Conservation (phyloP, 2,888 invertebrate species). For the Polyommatus iphigenia region DNA sequence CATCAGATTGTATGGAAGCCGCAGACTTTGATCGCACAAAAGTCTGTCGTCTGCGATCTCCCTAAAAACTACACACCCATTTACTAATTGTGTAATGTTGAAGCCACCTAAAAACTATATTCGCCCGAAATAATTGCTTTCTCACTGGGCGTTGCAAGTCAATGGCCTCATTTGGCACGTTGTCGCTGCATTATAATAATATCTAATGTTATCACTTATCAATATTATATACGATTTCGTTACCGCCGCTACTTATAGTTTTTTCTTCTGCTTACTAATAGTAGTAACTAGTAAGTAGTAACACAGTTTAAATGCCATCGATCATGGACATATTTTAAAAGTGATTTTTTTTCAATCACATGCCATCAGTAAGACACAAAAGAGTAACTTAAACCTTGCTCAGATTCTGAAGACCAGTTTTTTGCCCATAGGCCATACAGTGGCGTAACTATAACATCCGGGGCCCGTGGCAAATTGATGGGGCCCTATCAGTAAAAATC, state of each 20-base stretch:
- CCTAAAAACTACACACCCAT: background rate
- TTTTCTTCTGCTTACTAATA: background rate
- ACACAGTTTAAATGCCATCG: background rate
- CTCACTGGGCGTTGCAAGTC: slow-evolving; percentile 49
- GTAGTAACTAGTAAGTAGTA: background rate
- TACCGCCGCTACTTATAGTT: slow-evolving; percentile 20
- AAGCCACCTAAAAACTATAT: background rate
- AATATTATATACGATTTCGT: slow-evolving; percentile 40
- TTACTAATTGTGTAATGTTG: background rate
- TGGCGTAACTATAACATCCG: too few relatives aligned
- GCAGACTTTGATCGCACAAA: too few relatives aligned
- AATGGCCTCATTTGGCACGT: slow-evolving; percentile 52
- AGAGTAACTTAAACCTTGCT: background rate
- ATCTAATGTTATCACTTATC: slow-evolving; percentile 36
- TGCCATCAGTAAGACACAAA: background rate
- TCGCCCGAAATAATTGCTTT: slow-evolving; percentile 43
- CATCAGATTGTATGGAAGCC: too few relatives aligned
- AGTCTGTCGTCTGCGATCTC: too few relatives aligned
- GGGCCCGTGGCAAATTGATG: too few relatives aligned
- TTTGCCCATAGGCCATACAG: too few relatives aligned
- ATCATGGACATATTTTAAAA: background rate
- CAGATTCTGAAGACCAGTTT: too few relatives aligned
- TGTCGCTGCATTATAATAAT: slow-evolving; percentile 52
- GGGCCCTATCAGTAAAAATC: too few relatives aligned
- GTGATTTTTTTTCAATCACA: background rate